Percentiles rank a stretch among this genome's conserved stretches.
phyloP scores from a whole-genome alignment of 2,888 invertebrate species.

The Brenthis daphne region DNA sequence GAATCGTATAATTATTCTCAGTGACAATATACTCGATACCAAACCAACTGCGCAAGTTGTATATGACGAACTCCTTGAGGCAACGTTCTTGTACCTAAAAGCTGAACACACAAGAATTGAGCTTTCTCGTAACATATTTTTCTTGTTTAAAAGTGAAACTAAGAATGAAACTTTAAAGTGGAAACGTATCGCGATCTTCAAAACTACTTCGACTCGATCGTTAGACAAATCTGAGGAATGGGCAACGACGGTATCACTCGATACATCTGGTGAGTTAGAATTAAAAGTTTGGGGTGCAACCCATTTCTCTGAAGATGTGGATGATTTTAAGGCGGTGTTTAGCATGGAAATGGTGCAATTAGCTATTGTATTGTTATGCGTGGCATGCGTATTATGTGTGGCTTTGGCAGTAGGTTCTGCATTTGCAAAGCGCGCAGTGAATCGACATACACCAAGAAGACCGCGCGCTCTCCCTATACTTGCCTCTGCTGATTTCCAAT shows the following conservation, averaged over 20 bases:
- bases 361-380: slow-evolving; percentile 36
- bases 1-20: slow-evolving; percentile 39
- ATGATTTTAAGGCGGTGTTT: slow-evolving; percentile 31
- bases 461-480: slow-evolving; percentile 49
- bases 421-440: slow-evolving; percentile 31
- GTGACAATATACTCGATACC: slow-evolving; percentile 30
- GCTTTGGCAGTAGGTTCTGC: slow-evolving; percentile 38
- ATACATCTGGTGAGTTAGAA: slow-evolving; percentile 44
- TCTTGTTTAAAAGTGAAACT: slow-evolving; percentile 47
- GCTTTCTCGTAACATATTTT: slow-evolving; percentile 42
- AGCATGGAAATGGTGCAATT: slow-evolving; percentile 27
- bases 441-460: slow-evolving; percentile 39
- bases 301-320: slow-evolving; percentile 35
- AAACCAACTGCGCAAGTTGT: slow-evolving; percentile 20
- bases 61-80: slow-evolving; percentile 41
- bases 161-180: slow-evolving; percentile 38
- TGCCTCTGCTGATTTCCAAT: slow-evolving; percentile 54
- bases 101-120: slow-evolving; percentile 37
- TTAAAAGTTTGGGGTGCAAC: slow-evolving; percentile 34
- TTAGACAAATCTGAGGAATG: slow-evolving; percentile 46
- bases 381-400: slow-evolving; percentile 36
- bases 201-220: slow-evolving; percentile 44
- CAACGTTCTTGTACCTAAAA: slow-evolving; percentile 35
- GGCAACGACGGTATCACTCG: slow-evolving; percentile 44
- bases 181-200: slow-evolving; percentile 48